Evolutionary conservation across 2,797 vertebrate species (phyloP).

Genomic region (Mus spretus): DNA sequence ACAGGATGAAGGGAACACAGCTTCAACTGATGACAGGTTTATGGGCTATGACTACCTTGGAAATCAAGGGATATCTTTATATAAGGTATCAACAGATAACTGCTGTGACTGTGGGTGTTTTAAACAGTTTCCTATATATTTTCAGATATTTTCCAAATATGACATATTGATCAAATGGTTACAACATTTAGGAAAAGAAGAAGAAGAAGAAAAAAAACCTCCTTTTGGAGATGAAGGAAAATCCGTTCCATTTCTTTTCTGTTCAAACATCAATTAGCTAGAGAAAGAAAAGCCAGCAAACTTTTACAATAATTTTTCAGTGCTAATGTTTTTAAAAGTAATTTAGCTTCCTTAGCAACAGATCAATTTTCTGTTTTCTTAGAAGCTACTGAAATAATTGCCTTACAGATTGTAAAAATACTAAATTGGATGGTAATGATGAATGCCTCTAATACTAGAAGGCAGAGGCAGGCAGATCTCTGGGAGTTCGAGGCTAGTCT

Average conservation of each 20-base stretch:
- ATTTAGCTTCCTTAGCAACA: constrained; percentile 1
- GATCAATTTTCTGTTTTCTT: neutral
- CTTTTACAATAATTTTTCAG: neutral
- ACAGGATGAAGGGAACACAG: neutral
- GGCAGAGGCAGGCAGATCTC: neutral
- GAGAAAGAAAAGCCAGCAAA: neutral
- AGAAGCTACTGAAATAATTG: neutral
- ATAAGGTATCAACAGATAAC: constrained; percentile 20
- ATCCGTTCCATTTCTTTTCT: neutral
- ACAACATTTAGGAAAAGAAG: neutral
- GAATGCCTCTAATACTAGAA: neutral
- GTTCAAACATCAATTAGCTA: neutral
- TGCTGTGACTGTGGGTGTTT: neutral
- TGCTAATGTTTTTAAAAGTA: neutral
- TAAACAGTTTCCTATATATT: constrained; percentile 17
- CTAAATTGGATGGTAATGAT: neutral
- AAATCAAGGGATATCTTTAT: neutral
- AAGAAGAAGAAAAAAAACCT: neutral
- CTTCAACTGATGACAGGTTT: neutral
- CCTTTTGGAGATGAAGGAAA: neutral
- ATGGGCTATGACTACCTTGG: neutral
- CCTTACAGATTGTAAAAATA: constrained; percentile 15
- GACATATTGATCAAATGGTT: neutral
- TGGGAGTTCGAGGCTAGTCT: neutral
- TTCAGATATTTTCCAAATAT: constrained; percentile 38